Base-by-base conservation (phyloP, 2,113 vertebrate genomes). In the Syngnathus floridae region DNA sequence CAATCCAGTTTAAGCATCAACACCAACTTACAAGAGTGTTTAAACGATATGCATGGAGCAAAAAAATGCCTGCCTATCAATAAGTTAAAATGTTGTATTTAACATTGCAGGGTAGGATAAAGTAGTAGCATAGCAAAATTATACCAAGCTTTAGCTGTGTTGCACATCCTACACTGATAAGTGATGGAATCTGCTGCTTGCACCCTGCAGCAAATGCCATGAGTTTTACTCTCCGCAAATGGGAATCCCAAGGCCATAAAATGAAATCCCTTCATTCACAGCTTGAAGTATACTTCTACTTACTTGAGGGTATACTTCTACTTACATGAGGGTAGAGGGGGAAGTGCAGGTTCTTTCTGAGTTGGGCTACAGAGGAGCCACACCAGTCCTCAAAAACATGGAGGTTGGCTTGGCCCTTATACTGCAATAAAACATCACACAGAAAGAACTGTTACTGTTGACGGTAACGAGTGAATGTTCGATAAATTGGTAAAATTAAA, bases 371-470 rank as follows among this genome's bases (percentile, higher is more conserved):
- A 0, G 96, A 93, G 4, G 94, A 95, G 0, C 97, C 96, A 0
- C 97, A 99, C 97, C 97, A 99, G 87, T 99, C 97, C 77, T 98
- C 96, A 1, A 98, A 99, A 68, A 98, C 96, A 0, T 99, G 97
- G 69, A 99, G 88, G 86, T 99, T 99, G 6, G 90, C 95, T 78
- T 93, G 94, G 62, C 96, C 94, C 71, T 95, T 95, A 86, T 92
- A 94, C 97, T 98, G 92, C 0, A 19, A 84, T 62, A 83, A 76
- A 82, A 66, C 84, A 69, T n/a, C 22, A 73, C 31, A 84, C 48
- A 79, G 5, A 67, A 10, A 76, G 11, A 62, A 70, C 6, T 45
- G 49, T 79, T 62, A 79, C 17, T 26, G 56, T 26, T 59, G 12
- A 49, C 22, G 59, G 1, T 11, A 60, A 62, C 48, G 71, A 22